These are phyloP conservation scores for Carposina sasakii DNA, from an alignment of 1,140 invertebrate genomes.

Conservation along the genomic window DNA sequence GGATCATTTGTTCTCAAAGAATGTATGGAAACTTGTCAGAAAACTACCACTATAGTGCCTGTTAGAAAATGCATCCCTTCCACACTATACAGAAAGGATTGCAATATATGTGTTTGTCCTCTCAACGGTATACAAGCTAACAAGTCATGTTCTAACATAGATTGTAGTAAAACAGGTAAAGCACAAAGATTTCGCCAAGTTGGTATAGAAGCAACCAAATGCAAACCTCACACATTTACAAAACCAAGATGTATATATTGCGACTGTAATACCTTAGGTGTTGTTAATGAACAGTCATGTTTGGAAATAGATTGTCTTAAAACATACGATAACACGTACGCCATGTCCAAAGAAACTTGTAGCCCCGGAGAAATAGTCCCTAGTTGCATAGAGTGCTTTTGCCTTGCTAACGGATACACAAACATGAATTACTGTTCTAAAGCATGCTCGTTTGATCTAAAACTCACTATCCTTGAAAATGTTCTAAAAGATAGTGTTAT, in stretches of 20 bases:
- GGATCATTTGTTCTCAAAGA: conserved; percentile 40
- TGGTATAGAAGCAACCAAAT: conserved; percentile 23
- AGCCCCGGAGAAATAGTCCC: conserved; percentile 47
- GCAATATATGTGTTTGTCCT: conserved; percentile 48
- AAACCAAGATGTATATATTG: conserved; percentile 52
- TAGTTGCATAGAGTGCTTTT: conserved; percentile 54
- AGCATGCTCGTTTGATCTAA: conserved; percentile 39
- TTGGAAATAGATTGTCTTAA: conserved; percentile 44
- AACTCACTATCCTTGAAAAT: conserved; percentile 39
- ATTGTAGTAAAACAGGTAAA: conserved; percentile 22
- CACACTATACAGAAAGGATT: conserved; percentile 43
- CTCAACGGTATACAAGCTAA: conserved; percentile 31
- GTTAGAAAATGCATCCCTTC: conserved; percentile 34
- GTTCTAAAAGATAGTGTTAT: conserved; percentile 30
- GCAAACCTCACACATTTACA: conserved; percentile 40
- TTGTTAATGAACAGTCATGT: conserved; percentile 40
- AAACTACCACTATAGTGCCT: conserved; percentile 4
- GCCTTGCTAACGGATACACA: conserved; percentile 31
- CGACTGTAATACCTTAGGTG: conserved; percentile 37
- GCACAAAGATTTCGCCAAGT: conserved; percentile 20
- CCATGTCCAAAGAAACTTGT: conserved; percentile 25
- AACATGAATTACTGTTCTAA: conserved; percentile 42
- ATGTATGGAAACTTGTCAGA: conserved; percentile 46
- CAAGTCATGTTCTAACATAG: conserved; percentile 30
- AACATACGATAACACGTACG: conserved; percentile 22